Base-by-base conservation (phyloP, 2,797 vertebrate genomes). In the Propithecus perrieri region DNA sequence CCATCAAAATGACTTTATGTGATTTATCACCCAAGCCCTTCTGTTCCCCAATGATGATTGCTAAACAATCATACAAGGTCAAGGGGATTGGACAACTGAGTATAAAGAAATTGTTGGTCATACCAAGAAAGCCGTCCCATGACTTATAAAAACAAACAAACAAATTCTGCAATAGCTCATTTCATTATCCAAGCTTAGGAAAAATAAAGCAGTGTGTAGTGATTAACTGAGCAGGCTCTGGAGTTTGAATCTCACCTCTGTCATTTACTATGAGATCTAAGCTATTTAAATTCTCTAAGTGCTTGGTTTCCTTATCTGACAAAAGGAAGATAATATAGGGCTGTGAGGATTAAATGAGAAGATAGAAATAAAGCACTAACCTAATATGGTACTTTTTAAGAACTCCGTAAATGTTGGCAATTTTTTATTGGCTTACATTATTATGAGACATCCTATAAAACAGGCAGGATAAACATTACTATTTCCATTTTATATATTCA, bases 401-500 rank as follows among this genome's bases (percentile, higher is more conserved):
- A 90, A 43, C 15, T 93, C 48, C n/a, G 4, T 48, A 72, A 26
- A 65, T 72, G 30, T 41, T 85, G 17, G 7, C 17, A 10, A 78
- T 72, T 86, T 71, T 43, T 38, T 74, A 22, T 91, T 67, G 69
- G 26, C 22, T 90, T 79, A 63, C 5, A 17, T 90, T 63, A 59
- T 46, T 57, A 43, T 83, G 15, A 83, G 28, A n/a, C 59, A 72
- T 30, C 43, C 17, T n/a, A 75, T 75, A 38, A 94, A 85, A 89
- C 0, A 93, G 61, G 28, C 24, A 59, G 9, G 2, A 76, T 74
- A 35, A 63, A 10, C 4, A 88, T 90, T 86, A 53, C 83, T 59
- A 84, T 95, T 96, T 85, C 11, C 10, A 1, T 79, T 80, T 89
- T 86, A 30, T 83, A 48, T 38, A 94, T 90, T 57, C 4, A 93